Conservation (phyloP, 2,888 invertebrate genomes). For the Drosophila nr. medialis region DNA sequence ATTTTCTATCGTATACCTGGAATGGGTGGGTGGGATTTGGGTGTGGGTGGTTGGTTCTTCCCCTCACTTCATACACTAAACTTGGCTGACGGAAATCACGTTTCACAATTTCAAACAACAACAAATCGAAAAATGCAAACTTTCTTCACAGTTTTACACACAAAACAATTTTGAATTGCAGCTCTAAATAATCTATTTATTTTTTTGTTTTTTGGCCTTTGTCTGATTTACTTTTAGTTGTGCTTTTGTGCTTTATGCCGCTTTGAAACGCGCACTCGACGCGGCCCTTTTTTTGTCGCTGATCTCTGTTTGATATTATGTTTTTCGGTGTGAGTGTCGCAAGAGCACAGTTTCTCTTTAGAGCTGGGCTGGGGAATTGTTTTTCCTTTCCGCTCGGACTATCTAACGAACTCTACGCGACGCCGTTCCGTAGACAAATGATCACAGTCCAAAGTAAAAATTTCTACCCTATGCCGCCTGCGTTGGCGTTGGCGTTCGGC, state of each 20-base stretch:
- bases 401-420: slow-evolving; percentile 81
- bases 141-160: slow-evolving; percentile 77
- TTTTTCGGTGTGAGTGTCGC: slow-evolving; percentile 18
- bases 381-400: slow-evolving; percentile 45
- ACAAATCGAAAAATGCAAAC: slow-evolving; percentile 66
- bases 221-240: slow-evolving; percentile 16
- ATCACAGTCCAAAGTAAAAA: slow-evolving; percentile 74
- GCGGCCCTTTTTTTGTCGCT: slow-evolving; percentile 46
- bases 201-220: slow-evolving; percentile 24
- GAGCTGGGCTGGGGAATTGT: slow-evolving; percentile 10
- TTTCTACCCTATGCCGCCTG: slow-evolving; percentile 74
- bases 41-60: slow-evolving; percentile 1
- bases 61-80: slow-evolving; percentile 42
- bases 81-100: slow-evolving; percentile 57
- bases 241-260: slow-evolving; percentile 25
- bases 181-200: slow-evolving; percentile 47
- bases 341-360: slow-evolving; percentile 43
- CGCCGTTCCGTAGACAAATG: slow-evolving; percentile 82
- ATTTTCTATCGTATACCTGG: slow-evolving; percentile 29
- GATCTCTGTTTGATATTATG: slow-evolving; percentile 14
- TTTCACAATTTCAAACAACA: slow-evolving; percentile 55
- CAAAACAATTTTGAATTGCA: slow-evolving; percentile 65
- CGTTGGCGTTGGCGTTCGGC: slow-evolving; percentile 44
- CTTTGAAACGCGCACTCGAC: slow-evolving; percentile 42
- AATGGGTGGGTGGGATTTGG: neutral